A percentile compares a stretch with the other conserved stretches of the same genome.
phyloP scores from a whole-genome alignment of 2,797 vertebrate genomes.

The Eidolon dupreanum region DNA sequence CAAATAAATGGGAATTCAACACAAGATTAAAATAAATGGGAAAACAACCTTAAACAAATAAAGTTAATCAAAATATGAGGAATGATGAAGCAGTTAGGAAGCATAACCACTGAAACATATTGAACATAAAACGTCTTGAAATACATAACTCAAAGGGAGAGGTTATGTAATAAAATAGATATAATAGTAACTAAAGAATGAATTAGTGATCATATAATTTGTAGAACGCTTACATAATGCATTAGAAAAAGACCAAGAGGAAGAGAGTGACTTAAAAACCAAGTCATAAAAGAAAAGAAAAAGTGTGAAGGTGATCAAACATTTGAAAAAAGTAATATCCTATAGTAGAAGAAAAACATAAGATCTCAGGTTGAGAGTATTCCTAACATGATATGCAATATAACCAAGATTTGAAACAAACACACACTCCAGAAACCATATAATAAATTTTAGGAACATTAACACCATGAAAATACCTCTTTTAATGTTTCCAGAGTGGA shows the following conservation, averaged over 20 bases:
- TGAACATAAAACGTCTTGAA: not conserved
- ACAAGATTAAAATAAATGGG: not conserved
- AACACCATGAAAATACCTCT: not conserved
- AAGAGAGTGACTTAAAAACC: not conserved
- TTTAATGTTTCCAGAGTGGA: not conserved
- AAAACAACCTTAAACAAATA: not conserved
- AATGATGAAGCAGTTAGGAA: not conserved
- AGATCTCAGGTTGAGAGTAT: not conserved
- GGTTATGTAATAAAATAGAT: not conserved
- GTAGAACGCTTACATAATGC: not conserved
- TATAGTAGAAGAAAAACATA: not conserved
- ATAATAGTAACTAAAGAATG: not conserved
- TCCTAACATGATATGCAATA: not conserved
- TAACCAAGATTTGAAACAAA: not conserved
- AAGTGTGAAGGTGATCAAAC: not conserved
- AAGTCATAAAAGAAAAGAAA: not conserved
- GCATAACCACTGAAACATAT: not conserved
- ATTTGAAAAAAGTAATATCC: not conserved
- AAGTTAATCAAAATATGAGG: not conserved
- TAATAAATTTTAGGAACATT: not conserved
- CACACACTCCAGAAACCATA: not conserved
- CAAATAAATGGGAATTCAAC: not conserved
- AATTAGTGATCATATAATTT: not conserved
- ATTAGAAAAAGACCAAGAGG: not conserved
- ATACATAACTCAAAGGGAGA: not conserved